Base-by-base conservation (phyloP, 2,797 vertebrate genomes). In the Macropodus opercularis region DNA sequence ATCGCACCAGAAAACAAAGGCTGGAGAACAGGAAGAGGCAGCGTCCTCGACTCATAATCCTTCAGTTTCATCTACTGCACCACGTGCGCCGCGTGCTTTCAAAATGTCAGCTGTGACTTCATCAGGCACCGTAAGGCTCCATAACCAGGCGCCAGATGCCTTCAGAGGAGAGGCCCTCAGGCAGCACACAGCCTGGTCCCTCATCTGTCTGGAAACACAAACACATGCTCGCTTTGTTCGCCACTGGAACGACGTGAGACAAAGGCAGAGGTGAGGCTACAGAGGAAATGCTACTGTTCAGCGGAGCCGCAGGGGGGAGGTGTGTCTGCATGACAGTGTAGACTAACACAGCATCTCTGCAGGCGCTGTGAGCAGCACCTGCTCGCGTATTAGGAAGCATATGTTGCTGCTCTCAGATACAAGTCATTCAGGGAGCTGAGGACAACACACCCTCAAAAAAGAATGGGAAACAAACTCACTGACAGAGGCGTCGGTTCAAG, bases 41-140 rank as follows among this genome's bases (percentile, higher is more conserved):
- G 5, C 12, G 2, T n/a, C 13, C 49, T 55, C 14, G 2, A 19
- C 63, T 69, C 23, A n/a, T 60, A 69, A 78, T 73, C 69, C 53
- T 18, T 51, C 36, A 32, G 36, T 31, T 63, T 68, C 70, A 44
- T 77, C 62, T 57, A 4, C 60, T 48, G 57, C 12, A 43, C 4
- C 22, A 42, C 13, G 10, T 10, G 14, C 3, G 24, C 35, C 59
- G 41, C 19, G 26, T 38, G 50, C 66, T 59, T 79, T 75, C 56
- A 69, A 75, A 82, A 87, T 76, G 84, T 79, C 80, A 84, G 70
- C 77, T 56, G 65, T 59, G 80, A 80, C 75, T 85, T 75, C 67
- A 78, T 79, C 70, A 50, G 53, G 48, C 41, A 19, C 77, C 48
- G 18, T 24, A 13, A 48, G 58, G 68, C 64, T 73, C 64, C 64